These are phyloP conservation scores for Enteromius anoplus DNA, from an alignment of 2,797 vertebrate species.

Conservation along the genomic window DNA sequence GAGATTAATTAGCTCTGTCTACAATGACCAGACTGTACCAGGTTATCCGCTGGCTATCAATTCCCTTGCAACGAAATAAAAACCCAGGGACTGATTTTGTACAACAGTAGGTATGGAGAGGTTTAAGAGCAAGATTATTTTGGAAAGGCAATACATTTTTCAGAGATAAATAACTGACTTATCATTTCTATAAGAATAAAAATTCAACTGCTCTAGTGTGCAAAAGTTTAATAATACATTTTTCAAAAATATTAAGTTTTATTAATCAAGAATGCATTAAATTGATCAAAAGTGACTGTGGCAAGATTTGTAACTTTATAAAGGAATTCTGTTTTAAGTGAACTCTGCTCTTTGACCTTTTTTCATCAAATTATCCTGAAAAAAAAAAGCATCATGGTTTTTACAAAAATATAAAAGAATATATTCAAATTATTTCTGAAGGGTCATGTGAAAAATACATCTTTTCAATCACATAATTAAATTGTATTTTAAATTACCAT, in stretches of 20 bases:
- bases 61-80: constrained; percentile 19
- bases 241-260: not conserved
- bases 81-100: not conserved
- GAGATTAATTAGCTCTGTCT: constrained; percentile 74
- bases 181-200: not conserved
- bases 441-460: not conserved
- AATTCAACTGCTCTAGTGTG: not conserved
- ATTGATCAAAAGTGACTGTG: not conserved
- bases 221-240: not conserved
- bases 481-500: not conserved
- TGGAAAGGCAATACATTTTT: not conserved
- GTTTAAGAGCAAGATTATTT: not conserved
- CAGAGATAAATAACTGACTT: not conserved
- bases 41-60: constrained; percentile 67
- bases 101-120: not conserved
- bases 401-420: too few species aligned
- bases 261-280: not conserved
- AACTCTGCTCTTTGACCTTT: too few species aligned
- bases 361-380: too few species aligned
- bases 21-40: constrained; percentile 61
- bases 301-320: not conserved
- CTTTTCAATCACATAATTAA: not conserved
- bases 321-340: not conserved
- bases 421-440: too few species aligned
- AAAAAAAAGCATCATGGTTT: too few species aligned